phyloP scores from a whole-genome alignment of 2,888 invertebrate genomes.

The Synergus umbraculus region DNA sequence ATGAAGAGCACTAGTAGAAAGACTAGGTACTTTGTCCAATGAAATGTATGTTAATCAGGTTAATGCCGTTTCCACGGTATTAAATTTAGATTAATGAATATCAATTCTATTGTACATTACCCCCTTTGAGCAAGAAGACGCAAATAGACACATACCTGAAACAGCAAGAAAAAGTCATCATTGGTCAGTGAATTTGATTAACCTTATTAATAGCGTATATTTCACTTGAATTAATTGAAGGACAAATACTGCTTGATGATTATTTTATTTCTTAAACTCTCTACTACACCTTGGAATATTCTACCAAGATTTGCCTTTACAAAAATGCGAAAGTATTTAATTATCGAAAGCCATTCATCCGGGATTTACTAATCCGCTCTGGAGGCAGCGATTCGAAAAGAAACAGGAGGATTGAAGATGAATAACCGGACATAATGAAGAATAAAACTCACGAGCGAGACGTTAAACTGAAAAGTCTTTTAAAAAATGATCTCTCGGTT shows the following conservation, averaged over 20 bases:
- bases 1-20: slow-evolving; percentile 19
- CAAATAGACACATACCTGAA: slow-evolving; percentile 9
- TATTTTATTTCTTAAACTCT: neutral
- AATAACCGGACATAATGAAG: slow-evolving; percentile 62
- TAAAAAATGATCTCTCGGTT: slow-evolving; percentile 63
- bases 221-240: neutral
- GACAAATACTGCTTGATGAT: neutral
- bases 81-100: neutral
- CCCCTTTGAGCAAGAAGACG: neutral
- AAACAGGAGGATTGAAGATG: slow-evolving; percentile 57
- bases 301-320: neutral
- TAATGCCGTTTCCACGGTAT: neutral
- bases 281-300: neutral
- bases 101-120: neutral
- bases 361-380: slow-evolving; percentile 5
- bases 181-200: neutral
- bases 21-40: slow-evolving; percentile 21
- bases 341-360: neutral
- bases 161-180: neutral
- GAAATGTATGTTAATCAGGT: slow-evolving; percentile 30
- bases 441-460: slow-evolving; percentile 60
- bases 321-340: neutral
- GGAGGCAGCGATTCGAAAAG: slow-evolving; percentile 40
- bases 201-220: too few relatives aligned
- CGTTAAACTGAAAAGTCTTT: slow-evolving; percentile 60